Conservation (phyloP, 2,888 invertebrate genomes). For the Himalopsyche anomala region DNA sequence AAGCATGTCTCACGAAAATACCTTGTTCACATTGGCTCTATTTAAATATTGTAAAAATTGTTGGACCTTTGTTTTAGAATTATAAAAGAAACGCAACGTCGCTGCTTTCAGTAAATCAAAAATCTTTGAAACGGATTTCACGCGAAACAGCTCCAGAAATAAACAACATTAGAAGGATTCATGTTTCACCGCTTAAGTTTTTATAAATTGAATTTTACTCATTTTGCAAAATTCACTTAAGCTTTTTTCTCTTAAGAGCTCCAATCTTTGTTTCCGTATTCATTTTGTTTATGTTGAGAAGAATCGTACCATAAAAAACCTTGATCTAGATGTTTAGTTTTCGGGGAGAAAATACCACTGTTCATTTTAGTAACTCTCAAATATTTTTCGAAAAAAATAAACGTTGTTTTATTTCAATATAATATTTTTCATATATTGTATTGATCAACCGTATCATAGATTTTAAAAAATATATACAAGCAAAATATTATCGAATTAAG, state of each 20-base stretch:
- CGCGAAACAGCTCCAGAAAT: neutral
- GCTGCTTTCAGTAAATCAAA: constrained; percentile 38
- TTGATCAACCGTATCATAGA: too few species aligned
- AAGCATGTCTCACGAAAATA: too few species aligned
- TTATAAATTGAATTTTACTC: constrained; percentile 25
- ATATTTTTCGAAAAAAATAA: too few species aligned
- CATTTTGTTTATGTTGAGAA: constrained; percentile 4
- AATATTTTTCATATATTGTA: too few species aligned
- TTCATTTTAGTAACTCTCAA: neutral
- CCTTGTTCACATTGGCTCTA: too few species aligned
- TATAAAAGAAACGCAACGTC: too few species aligned
- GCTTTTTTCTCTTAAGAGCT: constrained; percentile 6
- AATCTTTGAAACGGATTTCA: neutral
- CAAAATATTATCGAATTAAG: too few species aligned
- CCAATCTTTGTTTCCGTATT: constrained; percentile 12
- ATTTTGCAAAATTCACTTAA: constrained; percentile 1
- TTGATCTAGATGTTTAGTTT: neutral
- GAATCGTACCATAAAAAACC: neutral
- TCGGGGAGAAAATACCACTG: neutral
- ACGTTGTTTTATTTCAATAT: too few species aligned
- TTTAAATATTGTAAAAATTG: too few species aligned
- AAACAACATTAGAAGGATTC: constrained; percentile 28
- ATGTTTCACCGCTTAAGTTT: constrained; percentile 9
- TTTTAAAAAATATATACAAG: too few species aligned
- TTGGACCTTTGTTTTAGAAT: too few species aligned